Evolutionary conservation across 2,113 vertebrate genomes (phyloP).

Genomic region (Balaenoptera acutorostrata): DNA sequence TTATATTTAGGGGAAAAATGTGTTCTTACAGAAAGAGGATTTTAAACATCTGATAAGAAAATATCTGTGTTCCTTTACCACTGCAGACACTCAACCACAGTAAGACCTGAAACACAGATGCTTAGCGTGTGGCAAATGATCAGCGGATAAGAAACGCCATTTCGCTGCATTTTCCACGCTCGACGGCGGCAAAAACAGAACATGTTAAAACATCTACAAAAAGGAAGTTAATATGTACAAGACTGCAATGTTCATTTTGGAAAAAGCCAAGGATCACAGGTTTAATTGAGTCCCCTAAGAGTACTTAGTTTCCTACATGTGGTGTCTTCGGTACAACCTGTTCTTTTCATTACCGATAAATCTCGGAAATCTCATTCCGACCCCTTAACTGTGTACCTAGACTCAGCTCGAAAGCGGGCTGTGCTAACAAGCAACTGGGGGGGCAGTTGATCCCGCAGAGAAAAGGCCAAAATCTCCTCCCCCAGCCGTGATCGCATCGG

Average conservation of each 20-base stretch:
- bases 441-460: background rate
- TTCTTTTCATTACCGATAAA: constrained; percentile 61
- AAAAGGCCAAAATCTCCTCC: constrained; percentile 35
- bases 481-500: background rate
- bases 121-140: background rate
- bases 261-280: background rate
- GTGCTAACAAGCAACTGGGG: background rate
- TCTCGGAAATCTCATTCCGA: background rate
- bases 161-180: background rate
- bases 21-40: background rate
- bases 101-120: background rate
- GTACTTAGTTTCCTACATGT: background rate
- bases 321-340: constrained; percentile 24
- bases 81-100: background rate
- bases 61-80: background rate
- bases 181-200: background rate
- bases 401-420: fast-evolving
- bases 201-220: background rate
- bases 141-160: background rate
- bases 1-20: background rate
- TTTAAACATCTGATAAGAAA: constrained; percentile 39
- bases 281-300: background rate
- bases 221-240: background rate
- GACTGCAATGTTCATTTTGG: constrained; percentile 17
- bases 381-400: background rate